Conservation (phyloP, 2,888 invertebrate species). For the Sinohyriopsis cumingii region DNA sequence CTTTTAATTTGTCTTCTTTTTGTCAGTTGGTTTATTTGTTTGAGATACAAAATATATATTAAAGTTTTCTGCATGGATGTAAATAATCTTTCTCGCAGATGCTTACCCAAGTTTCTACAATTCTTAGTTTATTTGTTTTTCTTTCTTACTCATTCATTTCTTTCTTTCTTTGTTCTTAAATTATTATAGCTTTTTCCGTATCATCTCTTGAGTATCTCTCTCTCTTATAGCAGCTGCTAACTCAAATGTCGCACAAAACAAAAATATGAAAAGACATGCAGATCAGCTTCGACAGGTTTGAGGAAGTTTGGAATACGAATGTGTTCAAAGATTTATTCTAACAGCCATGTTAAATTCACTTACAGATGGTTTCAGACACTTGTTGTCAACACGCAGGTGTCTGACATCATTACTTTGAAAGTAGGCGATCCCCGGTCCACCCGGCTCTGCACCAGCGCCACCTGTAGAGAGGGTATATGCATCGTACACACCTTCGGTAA, state of each 20-base stretch:
- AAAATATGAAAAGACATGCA: background rate
- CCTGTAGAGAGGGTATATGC: constrained; percentile 14
- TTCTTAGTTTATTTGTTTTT: too few relatives aligned
- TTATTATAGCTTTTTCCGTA: too few relatives aligned
- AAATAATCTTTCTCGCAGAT: too few relatives aligned
- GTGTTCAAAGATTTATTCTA: background rate
- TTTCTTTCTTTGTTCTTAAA: too few relatives aligned
- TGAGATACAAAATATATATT: too few relatives aligned
- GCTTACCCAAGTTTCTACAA: too few relatives aligned
- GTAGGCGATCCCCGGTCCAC: constrained; percentile 55
- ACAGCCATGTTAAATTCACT: background rate
- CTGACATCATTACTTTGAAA: constrained; percentile 32
- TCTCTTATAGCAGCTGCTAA: too few relatives aligned
- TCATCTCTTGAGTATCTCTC: too few relatives aligned
- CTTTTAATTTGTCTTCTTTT: too few relatives aligned
- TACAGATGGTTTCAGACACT: constrained; percentile 49
- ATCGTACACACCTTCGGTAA: background rate
- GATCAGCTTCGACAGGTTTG: background rate
- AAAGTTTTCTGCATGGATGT: too few relatives aligned
- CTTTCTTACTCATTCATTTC: too few relatives aligned
- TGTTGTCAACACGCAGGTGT: constrained; percentile 54
- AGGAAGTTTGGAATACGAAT: background rate
- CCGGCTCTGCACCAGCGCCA: constrained; percentile 40
- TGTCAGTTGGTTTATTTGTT: too few relatives aligned
- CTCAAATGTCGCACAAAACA: background rate